Evolutionary conservation across 2,888 invertebrate genomes (phyloP).

Genomic region (Melieria picta): DNA sequence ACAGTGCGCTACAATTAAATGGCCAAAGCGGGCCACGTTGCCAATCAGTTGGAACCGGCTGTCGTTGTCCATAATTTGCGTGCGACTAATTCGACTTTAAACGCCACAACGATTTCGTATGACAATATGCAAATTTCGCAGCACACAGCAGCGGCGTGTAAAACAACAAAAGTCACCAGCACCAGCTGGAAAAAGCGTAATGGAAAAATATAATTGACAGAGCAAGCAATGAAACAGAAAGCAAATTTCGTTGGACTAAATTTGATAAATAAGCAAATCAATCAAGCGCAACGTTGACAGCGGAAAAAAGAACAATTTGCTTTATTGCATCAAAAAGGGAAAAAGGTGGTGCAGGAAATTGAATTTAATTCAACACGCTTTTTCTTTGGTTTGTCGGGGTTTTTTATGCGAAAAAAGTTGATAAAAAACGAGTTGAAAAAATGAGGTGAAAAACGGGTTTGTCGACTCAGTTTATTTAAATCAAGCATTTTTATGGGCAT

Average conservation of each 20-base stretch:
- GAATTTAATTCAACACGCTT: no score
- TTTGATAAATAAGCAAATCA: neutral
- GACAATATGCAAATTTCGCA: neutral
- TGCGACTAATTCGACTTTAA: constrained; percentile 23
- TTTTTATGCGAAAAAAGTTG: no score
- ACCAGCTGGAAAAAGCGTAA: neutral
- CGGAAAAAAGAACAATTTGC: neutral
- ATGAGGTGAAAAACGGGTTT: no score
- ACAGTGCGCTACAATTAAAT: neutral
- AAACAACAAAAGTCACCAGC: neutral
- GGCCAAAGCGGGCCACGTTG: no score
- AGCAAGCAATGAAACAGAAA: neutral
- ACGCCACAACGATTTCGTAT: constrained; percentile 15
- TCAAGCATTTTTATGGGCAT: no score
- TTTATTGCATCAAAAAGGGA: neutral
- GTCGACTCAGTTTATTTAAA: no score
- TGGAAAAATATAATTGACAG: neutral
- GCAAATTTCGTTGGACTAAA: no score
- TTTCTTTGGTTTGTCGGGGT: no score
- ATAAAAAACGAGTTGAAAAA: no score
- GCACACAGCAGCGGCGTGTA: neutral
- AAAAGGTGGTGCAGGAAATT: neutral
- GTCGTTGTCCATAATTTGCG: neutral
- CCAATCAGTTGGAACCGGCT: neutral
- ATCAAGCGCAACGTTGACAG: neutral